Evolutionary conservation across 2,888 invertebrate genomes (phyloP).

Genomic region (Calliscelio sp.): DNA sequence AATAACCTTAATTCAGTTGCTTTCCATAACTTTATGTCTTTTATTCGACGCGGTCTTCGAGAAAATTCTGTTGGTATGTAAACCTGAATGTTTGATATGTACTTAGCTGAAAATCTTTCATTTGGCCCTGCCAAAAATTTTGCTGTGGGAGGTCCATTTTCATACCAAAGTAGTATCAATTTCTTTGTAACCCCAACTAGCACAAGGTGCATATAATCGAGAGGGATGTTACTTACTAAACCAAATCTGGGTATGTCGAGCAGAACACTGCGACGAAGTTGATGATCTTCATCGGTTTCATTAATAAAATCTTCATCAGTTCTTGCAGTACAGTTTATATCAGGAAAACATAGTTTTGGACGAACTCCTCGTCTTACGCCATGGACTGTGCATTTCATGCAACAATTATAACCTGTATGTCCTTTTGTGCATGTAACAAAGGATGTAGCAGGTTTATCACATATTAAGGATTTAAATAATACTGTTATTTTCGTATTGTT

Average conservation of each 20-base stretch:
- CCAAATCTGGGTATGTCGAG: conserved; percentile 59
- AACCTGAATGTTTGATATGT: background rate
- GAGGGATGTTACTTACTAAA: conserved; percentile 55
- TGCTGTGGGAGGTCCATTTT: conserved; percentile 1
- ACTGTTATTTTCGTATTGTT: background rate
- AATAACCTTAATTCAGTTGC: conserved; percentile 50
- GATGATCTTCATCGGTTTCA: conserved; percentile 47
- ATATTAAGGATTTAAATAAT: conserved; percentile 47
- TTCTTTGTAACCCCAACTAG: conserved; percentile 68
- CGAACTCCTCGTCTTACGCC: background rate
- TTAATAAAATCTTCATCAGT: conserved; percentile 57
- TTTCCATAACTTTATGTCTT: conserved; percentile 17
- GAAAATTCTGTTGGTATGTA: conserved; percentile 31
- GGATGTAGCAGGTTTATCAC: conserved; percentile 71
- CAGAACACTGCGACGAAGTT: conserved; percentile 51
- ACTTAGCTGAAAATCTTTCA: conserved; percentile 4
- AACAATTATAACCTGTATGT: conserved; percentile 65
- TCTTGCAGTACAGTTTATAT: conserved; percentile 28
- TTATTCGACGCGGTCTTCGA: conserved; percentile 23
- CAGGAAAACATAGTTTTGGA: conserved; percentile 62
- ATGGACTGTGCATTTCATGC: conserved; percentile 60
- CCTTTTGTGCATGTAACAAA: conserved; percentile 61
- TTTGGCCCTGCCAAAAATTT: conserved; percentile 18
- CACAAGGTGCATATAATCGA: conserved; percentile 72
- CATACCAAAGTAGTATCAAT: conserved; percentile 65